Conservation (phyloP, 2,888 invertebrate species). For the Coleophora flavipennella region DNA sequence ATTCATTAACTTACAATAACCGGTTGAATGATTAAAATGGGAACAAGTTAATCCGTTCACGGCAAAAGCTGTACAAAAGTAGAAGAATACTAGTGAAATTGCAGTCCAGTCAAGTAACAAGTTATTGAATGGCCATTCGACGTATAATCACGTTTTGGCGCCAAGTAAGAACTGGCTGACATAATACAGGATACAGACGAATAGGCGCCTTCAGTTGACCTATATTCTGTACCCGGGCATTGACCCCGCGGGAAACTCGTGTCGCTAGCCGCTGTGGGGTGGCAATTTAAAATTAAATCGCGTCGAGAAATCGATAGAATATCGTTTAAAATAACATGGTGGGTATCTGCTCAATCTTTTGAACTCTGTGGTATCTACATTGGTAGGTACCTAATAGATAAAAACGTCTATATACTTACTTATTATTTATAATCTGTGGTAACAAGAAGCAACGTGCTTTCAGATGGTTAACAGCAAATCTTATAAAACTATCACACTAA, state of each 20-base stretch:
- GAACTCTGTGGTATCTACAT: too few species aligned
- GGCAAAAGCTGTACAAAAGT: constrained; percentile 14
- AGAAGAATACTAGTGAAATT: constrained; percentile 28
- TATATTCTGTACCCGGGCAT: constrained; percentile 58
- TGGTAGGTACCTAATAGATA: too few species aligned
- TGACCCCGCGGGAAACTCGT: constrained; percentile 52
- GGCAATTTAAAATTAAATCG: not conserved
- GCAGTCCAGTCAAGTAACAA: constrained; percentile 31
- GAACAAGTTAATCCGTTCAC: constrained; percentile 15
- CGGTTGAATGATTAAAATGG: constrained; percentile 27
- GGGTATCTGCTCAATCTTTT: too few species aligned
- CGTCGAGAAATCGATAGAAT: too few species aligned
- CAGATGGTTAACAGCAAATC: too few species aligned
- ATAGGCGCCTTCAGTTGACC: constrained; percentile 64
- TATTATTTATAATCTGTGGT: too few species aligned
- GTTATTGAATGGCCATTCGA: constrained; percentile 34
- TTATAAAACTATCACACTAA: too few species aligned
- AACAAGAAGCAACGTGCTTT: too few species aligned
- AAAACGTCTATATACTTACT: too few species aligned
- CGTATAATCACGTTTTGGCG: constrained; percentile 25
- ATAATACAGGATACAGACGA: constrained; percentile 63
- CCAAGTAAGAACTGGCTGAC: constrained; percentile 34
- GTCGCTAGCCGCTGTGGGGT: constrained; percentile 32
- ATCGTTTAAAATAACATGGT: too few species aligned
- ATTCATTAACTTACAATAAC: constrained; percentile 39